These are phyloP conservation scores for Vireo griseus DNA, from an alignment of 2,797 vertebrate species.

Conservation along the genomic window DNA sequence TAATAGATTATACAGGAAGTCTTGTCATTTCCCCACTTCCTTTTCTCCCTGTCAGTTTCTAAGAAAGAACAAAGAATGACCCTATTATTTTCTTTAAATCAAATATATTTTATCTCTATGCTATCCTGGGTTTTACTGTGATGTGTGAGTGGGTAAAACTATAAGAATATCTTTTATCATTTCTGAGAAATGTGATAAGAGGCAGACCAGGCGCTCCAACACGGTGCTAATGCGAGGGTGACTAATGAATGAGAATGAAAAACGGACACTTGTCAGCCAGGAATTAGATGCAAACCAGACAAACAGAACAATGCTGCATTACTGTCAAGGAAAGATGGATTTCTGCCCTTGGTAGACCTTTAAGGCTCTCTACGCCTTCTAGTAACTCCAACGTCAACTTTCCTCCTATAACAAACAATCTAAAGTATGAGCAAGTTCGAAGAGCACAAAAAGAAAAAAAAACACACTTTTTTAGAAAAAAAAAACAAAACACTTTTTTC, in stretches of 20 bases:
- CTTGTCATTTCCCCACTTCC: neutral
- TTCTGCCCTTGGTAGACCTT: constrained; percentile 67
- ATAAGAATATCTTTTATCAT: constrained; percentile 61
- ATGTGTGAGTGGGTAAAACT: constrained; percentile 13
- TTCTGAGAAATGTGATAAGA: constrained; percentile 54
- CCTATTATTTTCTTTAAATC: neutral
- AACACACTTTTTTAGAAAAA: neutral
- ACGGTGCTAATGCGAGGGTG: constrained; percentile 52
- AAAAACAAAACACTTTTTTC: neutral
- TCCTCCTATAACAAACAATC: constrained; percentile 11
- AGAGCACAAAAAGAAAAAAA: neutral
- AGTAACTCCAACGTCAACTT: neutral
- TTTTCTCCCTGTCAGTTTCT: neutral
- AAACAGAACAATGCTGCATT: constrained; percentile 53
- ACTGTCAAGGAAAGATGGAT: constrained; percentile 64
- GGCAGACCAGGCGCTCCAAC: constrained; percentile 39
- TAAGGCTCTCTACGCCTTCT: constrained; percentile 32
- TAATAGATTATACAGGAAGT: neutral
- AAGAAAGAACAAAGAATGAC: neutral
- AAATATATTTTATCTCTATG: constrained; percentile 20
- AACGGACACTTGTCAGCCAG: constrained; percentile 67
- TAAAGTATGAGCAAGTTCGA: neutral
- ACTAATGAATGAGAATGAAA: constrained; percentile 72
- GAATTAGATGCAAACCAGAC: constrained; percentile 70
- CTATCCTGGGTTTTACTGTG: neutral